Percentiles rank a stretch among this genome's conserved stretches.
Evolutionary conservation across 2,113 vertebrate genomes (phyloP).

Genomic region (Nyctereutes procyonoides): DNA sequence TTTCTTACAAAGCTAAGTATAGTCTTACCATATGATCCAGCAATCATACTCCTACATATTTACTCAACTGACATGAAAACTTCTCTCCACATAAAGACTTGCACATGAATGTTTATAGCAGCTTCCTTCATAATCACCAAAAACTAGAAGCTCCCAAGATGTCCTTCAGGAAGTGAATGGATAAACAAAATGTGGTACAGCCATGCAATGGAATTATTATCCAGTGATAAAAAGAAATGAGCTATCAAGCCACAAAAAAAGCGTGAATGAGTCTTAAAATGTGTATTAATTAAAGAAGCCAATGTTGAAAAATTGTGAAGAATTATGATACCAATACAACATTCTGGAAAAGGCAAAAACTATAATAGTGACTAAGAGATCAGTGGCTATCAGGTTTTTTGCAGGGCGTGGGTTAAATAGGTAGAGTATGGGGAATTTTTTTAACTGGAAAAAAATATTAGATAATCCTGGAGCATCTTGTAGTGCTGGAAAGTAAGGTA

Average conservation of each 20-base stretch:
- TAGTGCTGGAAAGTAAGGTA: not conserved
- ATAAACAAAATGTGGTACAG: not conserved
- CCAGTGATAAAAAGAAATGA: not conserved
- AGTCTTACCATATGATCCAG: not conserved
- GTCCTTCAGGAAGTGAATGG: not conserved
- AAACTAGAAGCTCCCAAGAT: not conserved
- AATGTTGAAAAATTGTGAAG: not conserved
- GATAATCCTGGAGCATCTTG: not conserved
- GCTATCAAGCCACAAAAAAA: not conserved
- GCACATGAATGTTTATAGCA: not conserved
- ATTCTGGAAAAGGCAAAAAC: not conserved
- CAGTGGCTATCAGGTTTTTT: not conserved
- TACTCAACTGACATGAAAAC: constrained; percentile 29
- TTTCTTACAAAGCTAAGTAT: constrained; percentile 4
- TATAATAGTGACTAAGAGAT: not conserved
- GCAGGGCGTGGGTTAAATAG: not conserved
- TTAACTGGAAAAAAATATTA: not conserved
- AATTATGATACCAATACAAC: not conserved
- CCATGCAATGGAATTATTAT: not conserved
- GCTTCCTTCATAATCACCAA: not conserved
- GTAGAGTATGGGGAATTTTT: not conserved
- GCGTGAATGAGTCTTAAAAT: not conserved
- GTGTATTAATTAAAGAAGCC: not conserved
- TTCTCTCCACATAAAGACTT: not conserved
- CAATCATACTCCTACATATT: not conserved